Evolutionary conservation across 2,888 invertebrate species (phyloP).

Genomic region (Ophion ellenae): DNA sequence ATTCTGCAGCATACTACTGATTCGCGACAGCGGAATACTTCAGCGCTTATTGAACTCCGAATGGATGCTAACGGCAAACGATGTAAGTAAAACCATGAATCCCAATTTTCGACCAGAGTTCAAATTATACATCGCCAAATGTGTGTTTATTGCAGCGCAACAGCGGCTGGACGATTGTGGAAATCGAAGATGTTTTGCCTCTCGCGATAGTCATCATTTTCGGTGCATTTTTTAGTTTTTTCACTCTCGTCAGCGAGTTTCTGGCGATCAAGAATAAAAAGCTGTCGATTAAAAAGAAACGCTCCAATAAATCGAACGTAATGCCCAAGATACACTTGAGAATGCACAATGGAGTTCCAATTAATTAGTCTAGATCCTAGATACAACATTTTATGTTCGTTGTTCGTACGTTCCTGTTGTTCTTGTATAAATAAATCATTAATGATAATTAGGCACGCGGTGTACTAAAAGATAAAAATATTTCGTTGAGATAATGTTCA

Average conservation of each 20-base stretch:
- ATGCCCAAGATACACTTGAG: slow-evolving; percentile 25
- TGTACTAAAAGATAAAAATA: too few relatives aligned
- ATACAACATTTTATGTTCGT: background rate
- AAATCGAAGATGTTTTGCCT: slow-evolving; percentile 77
- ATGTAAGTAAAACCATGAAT: slow-evolving; percentile 34
- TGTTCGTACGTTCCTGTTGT: background rate
- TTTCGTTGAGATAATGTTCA: too few relatives aligned
- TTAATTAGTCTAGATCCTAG: slow-evolving; percentile 15
- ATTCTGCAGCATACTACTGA: slow-evolving; percentile 75
- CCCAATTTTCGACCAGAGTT: background rate
- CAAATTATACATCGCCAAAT: background rate
- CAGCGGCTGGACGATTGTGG: slow-evolving; percentile 74
- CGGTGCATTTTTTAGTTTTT: slow-evolving; percentile 69
- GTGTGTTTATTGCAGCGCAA: slow-evolving; percentile 61
- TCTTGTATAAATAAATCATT: background rate
- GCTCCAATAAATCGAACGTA: slow-evolving; percentile 11
- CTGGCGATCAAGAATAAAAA: slow-evolving; percentile 39
- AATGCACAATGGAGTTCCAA: slow-evolving; percentile 40
- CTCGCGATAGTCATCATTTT: slow-evolving; percentile 72
- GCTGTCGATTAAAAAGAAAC: background rate
- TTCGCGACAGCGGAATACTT: slow-evolving; percentile 80
- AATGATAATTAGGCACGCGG: background rate
- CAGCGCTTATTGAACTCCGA: slow-evolving; percentile 77
- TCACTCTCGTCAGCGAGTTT: slow-evolving; percentile 70
- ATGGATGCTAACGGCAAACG: slow-evolving; percentile 68